Base-by-base conservation (phyloP, 2,113 vertebrate species). In the Phaetusa simplex region DNA sequence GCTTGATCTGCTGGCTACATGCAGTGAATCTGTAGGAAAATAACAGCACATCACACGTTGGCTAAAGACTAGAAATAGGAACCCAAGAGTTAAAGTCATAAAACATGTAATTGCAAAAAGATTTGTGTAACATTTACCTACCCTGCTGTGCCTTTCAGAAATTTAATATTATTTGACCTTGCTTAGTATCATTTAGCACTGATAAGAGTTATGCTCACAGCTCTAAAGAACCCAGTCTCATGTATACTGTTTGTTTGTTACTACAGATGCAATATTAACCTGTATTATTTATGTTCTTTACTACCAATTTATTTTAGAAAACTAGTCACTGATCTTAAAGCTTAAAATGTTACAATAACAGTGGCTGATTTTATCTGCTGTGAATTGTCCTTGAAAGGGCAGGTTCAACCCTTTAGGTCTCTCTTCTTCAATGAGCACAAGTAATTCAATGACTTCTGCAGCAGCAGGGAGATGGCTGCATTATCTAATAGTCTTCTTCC, bases 401-500 rank as follows among this genome's bases (percentile, higher is more conserved):
- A 90, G 19, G 9, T 81, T 88, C 78, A 83, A 32, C 27, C 32
- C 21, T 78, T 90, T 74, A 73, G 21, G 43, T 90, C n/a, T 90
- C 47, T 83, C 40, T 94, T 91, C 36, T 94, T 85, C 86, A 94
- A 59, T 21, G 11, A 85, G 20, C 50, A 6, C 50, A 82, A 94
- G 64, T 94, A 95, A 95, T 96, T 95, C 64, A 88, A 88, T 74
- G 72, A 90, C 61, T 86, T 73, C 12, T 67, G 42, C 43, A 81
- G 71, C 61, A 81, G 23, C 42, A 71, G 47, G 34, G n/a, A 89
- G 49, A 94, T 78, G 47, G 70, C 58, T 74, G 59, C 59, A 88
- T 94, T 90, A 92, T 81, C 95, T 95, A 86, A 93, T 56, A 94
- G 14, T 4, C 29, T 82, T 80, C 65, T 77, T 95, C 87, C 47